Percentiles rank a stretch among this genome's conserved stretches.
These are phyloP conservation scores for Cerceris rybyensis DNA, from an alignment of 2,888 invertebrate species.

Conservation along the genomic window DNA sequence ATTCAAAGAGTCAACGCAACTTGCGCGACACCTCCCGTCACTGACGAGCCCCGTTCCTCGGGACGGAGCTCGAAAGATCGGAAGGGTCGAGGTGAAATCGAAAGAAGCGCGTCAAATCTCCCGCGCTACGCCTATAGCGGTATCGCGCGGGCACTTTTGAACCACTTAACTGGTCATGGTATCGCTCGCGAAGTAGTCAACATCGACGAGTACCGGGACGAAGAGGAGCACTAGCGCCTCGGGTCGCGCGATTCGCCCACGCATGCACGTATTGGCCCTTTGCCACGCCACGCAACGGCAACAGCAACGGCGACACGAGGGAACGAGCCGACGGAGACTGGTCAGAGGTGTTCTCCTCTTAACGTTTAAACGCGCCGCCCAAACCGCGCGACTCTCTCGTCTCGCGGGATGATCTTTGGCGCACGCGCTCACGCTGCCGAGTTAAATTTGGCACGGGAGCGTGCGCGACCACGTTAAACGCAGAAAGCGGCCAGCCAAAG, in stretches of 20 bases:
- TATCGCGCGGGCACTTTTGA: too few species aligned
- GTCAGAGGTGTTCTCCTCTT: slow-evolving; percentile 52
- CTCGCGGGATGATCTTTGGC: slow-evolving; percentile 39
- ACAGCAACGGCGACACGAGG: slow-evolving; percentile 51
- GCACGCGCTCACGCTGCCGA: slow-evolving; percentile 57
- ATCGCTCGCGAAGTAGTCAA: neutral
- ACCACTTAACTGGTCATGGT: too few species aligned
- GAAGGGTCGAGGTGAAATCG: too few species aligned
- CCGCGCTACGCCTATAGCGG: too few species aligned
- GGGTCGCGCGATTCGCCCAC: slow-evolving; percentile 46
- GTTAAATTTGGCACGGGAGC: slow-evolving; percentile 63
- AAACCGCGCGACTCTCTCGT: slow-evolving; percentile 29
- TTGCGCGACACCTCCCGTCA: too few species aligned
- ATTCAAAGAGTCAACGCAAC: too few species aligned
- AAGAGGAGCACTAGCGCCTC: slow-evolving; percentile 27
- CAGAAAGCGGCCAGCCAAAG: slow-evolving; percentile 20
- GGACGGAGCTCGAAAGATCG: too few species aligned
- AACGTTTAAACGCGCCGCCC: slow-evolving; percentile 54
- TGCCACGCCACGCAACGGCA: slow-evolving; percentile 39
- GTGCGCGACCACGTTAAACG: slow-evolving; percentile 42
- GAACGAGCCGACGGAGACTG: slow-evolving; percentile 27
- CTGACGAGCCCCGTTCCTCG: too few species aligned
- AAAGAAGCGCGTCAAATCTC: too few species aligned
- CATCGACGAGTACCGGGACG: slow-evolving; percentile 29
- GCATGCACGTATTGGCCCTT: slow-evolving; percentile 57